These are phyloP conservation scores for Pelecanus crispus DNA, from an alignment of 2,113 vertebrate species.

Conservation along the genomic window DNA sequence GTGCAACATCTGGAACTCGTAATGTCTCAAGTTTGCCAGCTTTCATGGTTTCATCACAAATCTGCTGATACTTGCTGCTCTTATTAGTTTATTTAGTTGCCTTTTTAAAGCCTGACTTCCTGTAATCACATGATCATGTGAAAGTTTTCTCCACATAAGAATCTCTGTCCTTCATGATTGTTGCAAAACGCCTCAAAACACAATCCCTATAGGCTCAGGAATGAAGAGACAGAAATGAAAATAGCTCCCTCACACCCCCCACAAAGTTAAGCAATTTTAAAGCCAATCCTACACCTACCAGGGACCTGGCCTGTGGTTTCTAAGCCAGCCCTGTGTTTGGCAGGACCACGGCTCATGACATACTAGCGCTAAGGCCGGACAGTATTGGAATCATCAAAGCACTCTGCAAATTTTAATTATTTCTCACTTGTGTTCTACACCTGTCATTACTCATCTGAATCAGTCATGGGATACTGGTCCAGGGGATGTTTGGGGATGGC, in stretches of 20 bases:
- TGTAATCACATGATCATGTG: background rate
- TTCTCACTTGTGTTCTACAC: background rate
- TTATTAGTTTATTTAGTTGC: slow-evolving; percentile 9
- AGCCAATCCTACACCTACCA: background rate
- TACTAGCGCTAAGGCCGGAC: background rate
- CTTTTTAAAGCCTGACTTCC: background rate
- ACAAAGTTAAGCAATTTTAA: slow-evolving; percentile 1
- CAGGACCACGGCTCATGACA: background rate
- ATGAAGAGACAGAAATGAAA: background rate
- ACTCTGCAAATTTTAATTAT: background rate
- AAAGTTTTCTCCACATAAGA: background rate
- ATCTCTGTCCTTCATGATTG: background rate
- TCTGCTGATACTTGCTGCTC: slow-evolving; percentile 16
- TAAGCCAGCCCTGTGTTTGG: background rate
- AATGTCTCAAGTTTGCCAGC: background rate
- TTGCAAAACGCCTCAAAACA: background rate
- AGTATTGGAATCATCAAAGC: background rate
- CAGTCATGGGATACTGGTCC: background rate
- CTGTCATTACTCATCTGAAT: background rate
- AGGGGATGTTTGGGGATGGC: background rate
- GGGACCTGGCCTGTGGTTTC: background rate
- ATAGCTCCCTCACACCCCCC: background rate
- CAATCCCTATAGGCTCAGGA: background rate
- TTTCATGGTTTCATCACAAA: slow-evolving; percentile 11
- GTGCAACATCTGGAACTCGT: slow-evolving; percentile 9